These are phyloP conservation scores for Mellivora capensis DNA, from an alignment of 2,113 vertebrate species.

Conservation along the genomic window DNA sequence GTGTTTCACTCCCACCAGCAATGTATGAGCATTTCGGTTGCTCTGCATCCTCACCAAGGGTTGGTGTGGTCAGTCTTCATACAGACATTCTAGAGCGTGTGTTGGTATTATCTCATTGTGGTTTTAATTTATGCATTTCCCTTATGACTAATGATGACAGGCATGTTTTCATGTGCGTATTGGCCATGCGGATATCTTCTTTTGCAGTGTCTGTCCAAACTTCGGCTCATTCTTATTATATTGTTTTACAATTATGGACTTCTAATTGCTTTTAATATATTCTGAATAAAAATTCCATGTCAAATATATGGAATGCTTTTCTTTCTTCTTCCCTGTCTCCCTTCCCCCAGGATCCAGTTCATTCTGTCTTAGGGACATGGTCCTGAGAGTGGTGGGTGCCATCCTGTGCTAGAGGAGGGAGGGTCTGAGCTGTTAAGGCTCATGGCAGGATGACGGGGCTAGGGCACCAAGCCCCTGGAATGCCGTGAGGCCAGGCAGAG, in stretches of 20 bases:
- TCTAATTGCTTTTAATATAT: not conserved
- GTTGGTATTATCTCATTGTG: not conserved
- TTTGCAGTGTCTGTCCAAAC: not conserved
- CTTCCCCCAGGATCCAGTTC: conserved; percentile 56
- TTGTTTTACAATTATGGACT: not conserved
- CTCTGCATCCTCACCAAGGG: not conserved
- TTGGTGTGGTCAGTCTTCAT: not conserved
- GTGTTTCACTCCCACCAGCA: not conserved
- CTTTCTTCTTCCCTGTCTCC: not conserved
- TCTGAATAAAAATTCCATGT: not conserved
- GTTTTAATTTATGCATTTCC: not conserved
- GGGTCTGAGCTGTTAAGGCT: conserved; percentile 72
- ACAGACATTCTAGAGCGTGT: not conserved
- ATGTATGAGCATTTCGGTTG: too few species aligned
- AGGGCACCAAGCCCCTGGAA: conserved; percentile 65
- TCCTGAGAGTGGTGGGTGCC: conserved; percentile 60
- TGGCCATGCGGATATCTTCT: not conserved
- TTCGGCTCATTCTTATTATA: not conserved
- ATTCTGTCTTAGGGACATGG: conserved; percentile 70
- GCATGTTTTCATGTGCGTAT: not conserved
- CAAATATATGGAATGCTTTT: not conserved
- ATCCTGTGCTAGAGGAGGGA: conserved; percentile 57
- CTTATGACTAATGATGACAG: not conserved
- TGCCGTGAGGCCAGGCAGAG: conserved; percentile 64
- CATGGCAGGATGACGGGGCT: conserved; percentile 49